These are phyloP conservation scores for Pangasianodon gigas DNA, from an alignment of 2,113 vertebrate genomes.

Conservation along the genomic window DNA sequence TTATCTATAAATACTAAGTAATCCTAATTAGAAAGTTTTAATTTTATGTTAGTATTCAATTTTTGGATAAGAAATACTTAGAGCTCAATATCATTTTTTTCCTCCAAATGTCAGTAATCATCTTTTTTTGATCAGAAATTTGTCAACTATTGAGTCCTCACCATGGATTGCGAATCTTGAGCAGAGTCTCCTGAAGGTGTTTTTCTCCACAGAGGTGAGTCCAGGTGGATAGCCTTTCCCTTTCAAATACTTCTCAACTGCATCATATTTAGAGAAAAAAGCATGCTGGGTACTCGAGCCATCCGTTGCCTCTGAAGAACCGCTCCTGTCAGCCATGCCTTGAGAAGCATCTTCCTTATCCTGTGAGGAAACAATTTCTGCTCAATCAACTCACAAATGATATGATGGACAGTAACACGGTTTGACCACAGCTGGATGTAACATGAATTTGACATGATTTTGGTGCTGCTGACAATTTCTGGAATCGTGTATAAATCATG, in stretches of 20 bases:
- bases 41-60: background rate
- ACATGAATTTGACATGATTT: background rate
- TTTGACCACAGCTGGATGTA: background rate
- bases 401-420: background rate
- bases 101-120: background rate
- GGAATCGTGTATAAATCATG: background rate
- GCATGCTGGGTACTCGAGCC: slow-evolving; percentile 51
- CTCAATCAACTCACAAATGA: background rate
- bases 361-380: slow-evolving; percentile 14
- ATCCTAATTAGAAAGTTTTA: background rate
- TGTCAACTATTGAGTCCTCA: background rate
- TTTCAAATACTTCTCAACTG: slow-evolving; percentile 65
- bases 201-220: slow-evolving; percentile 68
- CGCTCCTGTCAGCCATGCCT: background rate
- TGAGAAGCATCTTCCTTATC: slow-evolving; percentile 21
- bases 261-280: slow-evolving; percentile 68
- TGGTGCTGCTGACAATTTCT: background rate
- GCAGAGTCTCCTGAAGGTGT: slow-evolving; percentile 72
- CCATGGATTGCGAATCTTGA: slow-evolving; percentile 61
- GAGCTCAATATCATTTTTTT: background rate
- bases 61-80: background rate
- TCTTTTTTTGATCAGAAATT: background rate
- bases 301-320: slow-evolving; percentile 10
- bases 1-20: background rate
- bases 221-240: slow-evolving; percentile 62